Percentiles rank a stretch among this genome's conserved stretches.
Conservation (phyloP, 2,888 invertebrate species). For the Mamestra brassicae region DNA sequence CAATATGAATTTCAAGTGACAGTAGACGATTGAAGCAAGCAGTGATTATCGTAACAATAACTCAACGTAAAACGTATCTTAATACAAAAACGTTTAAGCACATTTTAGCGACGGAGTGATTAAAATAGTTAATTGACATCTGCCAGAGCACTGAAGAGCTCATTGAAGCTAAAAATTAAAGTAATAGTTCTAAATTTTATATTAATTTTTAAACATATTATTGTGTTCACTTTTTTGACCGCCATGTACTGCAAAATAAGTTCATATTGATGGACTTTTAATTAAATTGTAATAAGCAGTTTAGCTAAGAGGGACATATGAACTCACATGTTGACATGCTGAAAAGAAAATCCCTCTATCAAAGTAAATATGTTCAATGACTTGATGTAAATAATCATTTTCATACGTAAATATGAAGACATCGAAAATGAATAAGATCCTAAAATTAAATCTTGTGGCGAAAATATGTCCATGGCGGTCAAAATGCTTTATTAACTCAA, state of each 20-base stretch:
- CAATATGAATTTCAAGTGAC: slow-evolving; percentile 52
- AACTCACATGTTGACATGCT: background rate
- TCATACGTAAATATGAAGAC: background rate
- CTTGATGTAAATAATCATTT: background rate
- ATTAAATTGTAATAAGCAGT: slow-evolving; percentile 4
- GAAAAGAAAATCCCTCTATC: background rate
- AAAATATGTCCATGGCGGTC: slow-evolving; percentile 40
- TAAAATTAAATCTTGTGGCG: background rate
- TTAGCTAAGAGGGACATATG: background rate
- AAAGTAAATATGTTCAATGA: background rate
- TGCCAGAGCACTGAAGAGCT: slow-evolving; percentile 41
- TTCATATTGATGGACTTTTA: background rate
- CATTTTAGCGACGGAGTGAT: slow-evolving; percentile 39
- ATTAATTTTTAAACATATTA: slow-evolving; percentile 36
- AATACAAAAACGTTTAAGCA: slow-evolving; percentile 37
- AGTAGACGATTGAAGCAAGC: slow-evolving; percentile 35
- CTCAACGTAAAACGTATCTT: slow-evolving; percentile 50
- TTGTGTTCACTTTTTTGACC: slow-evolving; percentile 56
- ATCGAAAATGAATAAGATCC: background rate
- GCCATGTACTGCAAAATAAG: slow-evolving; percentile 21
- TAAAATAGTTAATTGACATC: slow-evolving; percentile 30
- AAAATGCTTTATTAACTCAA: slow-evolving; percentile 43
- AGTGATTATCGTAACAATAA: slow-evolving; percentile 60
- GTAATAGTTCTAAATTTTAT: slow-evolving; percentile 37
- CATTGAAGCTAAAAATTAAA: slow-evolving; percentile 40